Base-by-base conservation (phyloP, 2,888 invertebrate genomes). In the Eupithecia dodoneata region DNA sequence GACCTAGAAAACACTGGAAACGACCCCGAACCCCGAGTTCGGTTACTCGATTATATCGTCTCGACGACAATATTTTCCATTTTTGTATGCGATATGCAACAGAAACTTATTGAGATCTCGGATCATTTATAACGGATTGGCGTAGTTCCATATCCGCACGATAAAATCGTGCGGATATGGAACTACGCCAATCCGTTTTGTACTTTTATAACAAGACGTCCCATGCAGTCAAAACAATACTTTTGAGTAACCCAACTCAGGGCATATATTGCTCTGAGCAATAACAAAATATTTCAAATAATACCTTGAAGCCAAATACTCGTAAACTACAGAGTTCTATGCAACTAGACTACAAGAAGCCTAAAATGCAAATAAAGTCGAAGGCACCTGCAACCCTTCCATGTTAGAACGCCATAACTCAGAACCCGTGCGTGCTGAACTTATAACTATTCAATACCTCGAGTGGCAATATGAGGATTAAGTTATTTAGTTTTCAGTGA, bases 401-500 rank as follows among this genome's bases (percentile, higher is more conserved):
- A 93, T 94, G 94, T 89, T 89, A 85, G 80, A 84, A 78, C 79
- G 90, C 88, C 86, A 94, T 94, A 90, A 92, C 87, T 94, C 92
- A 93, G 82, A 85, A 87, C 87, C 84, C 87, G 87, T 92, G 91
- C 93, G 93, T 93, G 93, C 86, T 87, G 84, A 87, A 87, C 89
- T 89, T 90, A 88, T 88, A 90, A 89, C 87, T 88, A 89, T 90
- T 90, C 91, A 90, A 91, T 91, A 90, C 85, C 80, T 84, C 86
- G 52, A 84, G 85, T 84, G 82, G 81, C 83, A 83, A 85, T 81
- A 81, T 82, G 77, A 76, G 76, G 83, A 85, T 86, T 82, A 85
- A 87, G 82, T 79, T 80, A 79, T 79, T 76, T 72, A n/a, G 82
- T 85, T 78, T n/a, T 70, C 69, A 73, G 72, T 45, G 73, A 73